These are phyloP conservation scores for Centropyge bicolor DNA, from an alignment of 2,797 vertebrate genomes.

Conservation along the genomic window DNA sequence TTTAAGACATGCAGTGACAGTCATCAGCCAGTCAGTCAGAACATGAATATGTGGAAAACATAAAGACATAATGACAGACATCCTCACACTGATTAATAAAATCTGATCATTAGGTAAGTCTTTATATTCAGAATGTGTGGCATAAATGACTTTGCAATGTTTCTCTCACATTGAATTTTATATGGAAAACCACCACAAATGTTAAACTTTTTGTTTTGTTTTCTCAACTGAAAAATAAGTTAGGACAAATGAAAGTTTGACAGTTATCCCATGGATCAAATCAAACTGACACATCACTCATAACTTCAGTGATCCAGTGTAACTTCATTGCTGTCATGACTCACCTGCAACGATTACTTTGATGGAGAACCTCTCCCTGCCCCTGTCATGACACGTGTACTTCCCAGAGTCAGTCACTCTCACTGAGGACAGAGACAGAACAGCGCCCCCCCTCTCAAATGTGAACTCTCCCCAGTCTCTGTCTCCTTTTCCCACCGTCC, in stretches of 20 bases:
- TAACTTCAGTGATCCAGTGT: background rate
- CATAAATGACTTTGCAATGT: background rate
- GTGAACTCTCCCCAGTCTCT: conserved; percentile 18
- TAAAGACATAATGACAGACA: background rate
- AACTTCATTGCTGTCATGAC: conserved; percentile 28
- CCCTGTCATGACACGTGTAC: conserved; percentile 84
- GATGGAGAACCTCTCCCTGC: conserved; percentile 65
- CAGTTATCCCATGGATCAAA: background rate
- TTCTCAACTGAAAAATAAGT: too few species aligned
- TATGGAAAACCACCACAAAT: background rate
- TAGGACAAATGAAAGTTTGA: background rate
- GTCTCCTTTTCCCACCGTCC: conserved; percentile 27
- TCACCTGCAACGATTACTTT: conserved; percentile 86
- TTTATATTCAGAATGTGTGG: background rate
- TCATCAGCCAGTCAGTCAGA: background rate
- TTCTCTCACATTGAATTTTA: background rate
- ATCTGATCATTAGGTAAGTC: background rate
- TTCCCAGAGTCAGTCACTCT: conserved; percentile 78
- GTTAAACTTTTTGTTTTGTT: background rate
- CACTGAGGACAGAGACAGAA: conserved; percentile 70
- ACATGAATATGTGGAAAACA: too few species aligned
- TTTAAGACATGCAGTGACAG: background rate
- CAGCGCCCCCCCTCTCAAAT: conserved; percentile 28
- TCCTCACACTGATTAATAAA: background rate
- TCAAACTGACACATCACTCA: background rate